phyloP scores from a whole-genome alignment of 2,888 invertebrate species.

The Ornithoptera alexandrae region DNA sequence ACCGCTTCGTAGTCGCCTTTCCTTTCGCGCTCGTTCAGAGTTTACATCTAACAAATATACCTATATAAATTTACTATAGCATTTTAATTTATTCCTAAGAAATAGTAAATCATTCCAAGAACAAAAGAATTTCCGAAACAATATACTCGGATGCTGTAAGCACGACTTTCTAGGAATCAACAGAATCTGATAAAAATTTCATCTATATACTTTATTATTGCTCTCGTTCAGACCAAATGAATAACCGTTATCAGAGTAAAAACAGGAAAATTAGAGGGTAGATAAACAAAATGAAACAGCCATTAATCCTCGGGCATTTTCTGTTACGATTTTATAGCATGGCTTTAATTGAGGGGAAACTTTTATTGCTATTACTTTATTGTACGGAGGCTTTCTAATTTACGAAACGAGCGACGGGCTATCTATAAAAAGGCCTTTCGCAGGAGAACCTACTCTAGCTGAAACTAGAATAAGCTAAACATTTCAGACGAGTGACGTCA shows the following conservation, averaged over 20 bases:
- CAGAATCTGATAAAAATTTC: no score
- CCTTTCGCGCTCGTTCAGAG: no score
- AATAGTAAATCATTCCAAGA: no score
- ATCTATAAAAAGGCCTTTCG: neutral
- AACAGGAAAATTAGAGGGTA: neutral
- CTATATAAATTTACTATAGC: no score
- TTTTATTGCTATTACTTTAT: slow-evolving; percentile 17
- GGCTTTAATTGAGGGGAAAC: slow-evolving; percentile 20
- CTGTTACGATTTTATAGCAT: slow-evolving; percentile 16
- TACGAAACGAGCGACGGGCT: neutral
- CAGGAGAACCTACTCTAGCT: neutral
- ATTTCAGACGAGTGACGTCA: neutral
- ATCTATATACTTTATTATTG: no score
- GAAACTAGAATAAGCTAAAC: neutral
- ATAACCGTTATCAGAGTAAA: neutral
- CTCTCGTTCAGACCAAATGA: neutral
- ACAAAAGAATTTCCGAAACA: no score
- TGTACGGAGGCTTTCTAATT: slow-evolving; percentile 6
- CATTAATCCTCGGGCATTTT: slow-evolving; percentile 17
- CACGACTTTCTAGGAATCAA: no score
- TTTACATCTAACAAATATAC: no score
- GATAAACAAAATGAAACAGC: slow-evolving; percentile 3
- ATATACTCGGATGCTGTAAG: no score
- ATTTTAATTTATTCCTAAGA: no score
- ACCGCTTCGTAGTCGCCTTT: no score